These are phyloP conservation scores for Heteronetta atricapilla DNA, from an alignment of 2,113 vertebrate species.

Conservation along the genomic window DNA sequence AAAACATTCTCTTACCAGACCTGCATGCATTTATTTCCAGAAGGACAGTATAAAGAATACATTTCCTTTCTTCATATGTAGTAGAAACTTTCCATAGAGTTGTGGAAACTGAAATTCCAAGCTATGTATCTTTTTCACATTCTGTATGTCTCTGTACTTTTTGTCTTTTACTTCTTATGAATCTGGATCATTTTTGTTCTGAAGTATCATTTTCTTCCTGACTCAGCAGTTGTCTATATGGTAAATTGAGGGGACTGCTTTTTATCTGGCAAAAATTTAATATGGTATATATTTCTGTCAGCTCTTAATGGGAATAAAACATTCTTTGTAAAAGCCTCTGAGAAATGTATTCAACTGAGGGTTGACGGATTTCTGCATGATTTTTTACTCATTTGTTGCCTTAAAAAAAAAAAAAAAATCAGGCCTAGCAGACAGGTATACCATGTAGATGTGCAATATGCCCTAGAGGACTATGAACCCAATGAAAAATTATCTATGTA, in stretches of 20 bases:
- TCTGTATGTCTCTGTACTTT: background rate
- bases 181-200: background rate
- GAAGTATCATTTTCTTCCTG: background rate
- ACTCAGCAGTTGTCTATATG: background rate
- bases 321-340: background rate
- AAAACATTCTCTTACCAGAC: background rate
- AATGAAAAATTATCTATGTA: background rate
- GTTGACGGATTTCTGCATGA: background rate
- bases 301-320: constrained; percentile 23
- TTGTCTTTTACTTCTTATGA: background rate
- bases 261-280: constrained; percentile 35
- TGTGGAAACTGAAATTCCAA: background rate
- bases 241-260: background rate
- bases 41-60: background rate
- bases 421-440: background rate
- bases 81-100: background rate
- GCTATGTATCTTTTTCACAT: background rate
- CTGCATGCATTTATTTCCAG: background rate
- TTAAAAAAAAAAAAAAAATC: background rate
- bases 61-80: background rate
- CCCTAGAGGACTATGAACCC: background rate
- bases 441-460: background rate
- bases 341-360: constrained; percentile 33
- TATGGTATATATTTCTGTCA: background rate
- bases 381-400: background rate